Evolutionary conservation across 30 jellyfish, hydroid and myxozoan species (phyloP), one percentile per base, ranked within the genome.

Genomic region (Nemopilema nomurai): DNA sequence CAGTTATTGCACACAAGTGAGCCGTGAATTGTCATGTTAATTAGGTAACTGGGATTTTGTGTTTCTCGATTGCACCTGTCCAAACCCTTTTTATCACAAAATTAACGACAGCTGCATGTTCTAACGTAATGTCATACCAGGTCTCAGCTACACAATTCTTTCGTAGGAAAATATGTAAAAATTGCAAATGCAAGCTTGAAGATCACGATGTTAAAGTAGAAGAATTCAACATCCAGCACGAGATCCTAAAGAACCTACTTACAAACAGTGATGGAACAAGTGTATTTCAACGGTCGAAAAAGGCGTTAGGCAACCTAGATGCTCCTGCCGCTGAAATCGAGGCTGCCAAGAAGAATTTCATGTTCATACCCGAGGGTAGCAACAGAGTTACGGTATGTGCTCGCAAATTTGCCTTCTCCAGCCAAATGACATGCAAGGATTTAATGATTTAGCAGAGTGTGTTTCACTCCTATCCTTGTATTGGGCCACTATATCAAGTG

Each of bases 311-410:
- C 16, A 52, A 73, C 8, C 69, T 91, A 49, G 87, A 93, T 49
- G 89, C 85, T 16, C 89, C 90, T 7, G 87, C 97, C 27, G 87
- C 90, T 20, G 91, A 88, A 20, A 74, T 76, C 62, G 93, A 93
- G 70, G 91, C 91, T 65, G 98, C 95, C 74, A 75, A 88, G 76
- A 83, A 81, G 84, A 88, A 93, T 64, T 93, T 93, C 69, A 78
- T 93, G 90, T 91, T 80, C 67, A 94, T 88, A 86, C 98, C 98
- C 0, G 87, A 81, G 83, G 98, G 92, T 18, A 41, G 97, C 28
- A 78, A 83, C 65, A 49, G 94, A 1, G 84, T 51, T 31, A 96
- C 96, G 57, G 98, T 93, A 88, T 51, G 98, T 24, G 77, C 41
- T 52, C n/a, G n/a, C n/a, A n/a, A n/a, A 41, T 41, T 41, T 3